These are phyloP conservation scores for Bubo bubo DNA, from an alignment of 2,113 vertebrate genomes.

Conservation along the genomic window DNA sequence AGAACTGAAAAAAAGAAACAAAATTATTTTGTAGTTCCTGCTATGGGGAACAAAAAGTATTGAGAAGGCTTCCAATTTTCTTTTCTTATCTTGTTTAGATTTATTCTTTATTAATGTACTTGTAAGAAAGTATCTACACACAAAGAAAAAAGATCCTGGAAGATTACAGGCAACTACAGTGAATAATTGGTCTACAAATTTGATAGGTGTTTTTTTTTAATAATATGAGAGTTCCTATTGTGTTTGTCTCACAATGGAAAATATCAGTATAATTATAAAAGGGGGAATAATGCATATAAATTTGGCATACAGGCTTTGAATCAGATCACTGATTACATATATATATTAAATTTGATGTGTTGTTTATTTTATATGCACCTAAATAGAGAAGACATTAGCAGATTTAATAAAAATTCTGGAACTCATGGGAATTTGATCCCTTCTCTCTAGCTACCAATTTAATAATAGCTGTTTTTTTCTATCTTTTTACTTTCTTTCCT, in stretches of 20 bases:
- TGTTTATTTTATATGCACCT: conserved; percentile 1
- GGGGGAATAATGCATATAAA: not conserved
- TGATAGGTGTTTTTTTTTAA: not conserved
- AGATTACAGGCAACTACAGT: conserved; percentile 20
- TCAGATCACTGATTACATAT: not conserved
- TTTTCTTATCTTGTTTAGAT: conserved; percentile 64
- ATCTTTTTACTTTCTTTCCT: not conserved
- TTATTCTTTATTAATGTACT: conserved; percentile 62
- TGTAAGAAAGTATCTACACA: conserved; percentile 34
- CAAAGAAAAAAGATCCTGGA: conserved; percentile 16
- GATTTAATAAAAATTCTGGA: not conserved
- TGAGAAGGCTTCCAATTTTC: conserved; percentile 58
- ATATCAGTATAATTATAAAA: not conserved
- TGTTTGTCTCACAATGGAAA: conserved; percentile 5
- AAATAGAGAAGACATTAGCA: not conserved
- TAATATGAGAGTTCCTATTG: conserved; percentile 13
- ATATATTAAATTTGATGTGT: not conserved
- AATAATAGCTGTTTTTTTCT: not conserved
- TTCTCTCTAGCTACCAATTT: not conserved
- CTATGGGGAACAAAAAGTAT: conserved; percentile 16
- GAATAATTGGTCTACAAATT: conserved; percentile 20
- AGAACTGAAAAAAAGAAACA: conserved; percentile 46
- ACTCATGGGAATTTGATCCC: not conserved
- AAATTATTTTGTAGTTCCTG: conserved; percentile 63
- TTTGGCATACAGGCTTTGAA: not conserved